Evolutionary conservation across 2,888 invertebrate genomes (phyloP).

Genomic region (Dicyrtomina minuta): DNA sequence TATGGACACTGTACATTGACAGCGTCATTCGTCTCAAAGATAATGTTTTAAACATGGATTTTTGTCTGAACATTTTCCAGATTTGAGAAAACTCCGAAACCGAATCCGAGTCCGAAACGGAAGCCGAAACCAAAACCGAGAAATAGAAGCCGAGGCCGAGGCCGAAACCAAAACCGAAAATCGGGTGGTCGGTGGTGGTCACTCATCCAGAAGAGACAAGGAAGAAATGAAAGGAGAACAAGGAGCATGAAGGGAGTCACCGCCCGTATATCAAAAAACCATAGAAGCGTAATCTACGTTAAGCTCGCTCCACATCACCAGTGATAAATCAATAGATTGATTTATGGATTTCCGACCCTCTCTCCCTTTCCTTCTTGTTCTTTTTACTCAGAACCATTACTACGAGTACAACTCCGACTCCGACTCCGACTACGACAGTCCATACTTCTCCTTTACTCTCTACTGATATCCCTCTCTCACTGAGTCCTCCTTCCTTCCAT

Average conservation of each 20-base stretch:
- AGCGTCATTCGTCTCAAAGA: not conserved
- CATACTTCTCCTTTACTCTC: too few species aligned
- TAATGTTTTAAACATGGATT: constrained; percentile 23
- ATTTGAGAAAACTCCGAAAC: not conserved
- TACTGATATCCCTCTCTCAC: too few species aligned
- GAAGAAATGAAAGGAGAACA: constrained; percentile 35
- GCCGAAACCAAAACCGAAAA: too few species aligned
- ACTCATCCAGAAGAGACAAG: constrained; percentile 46
- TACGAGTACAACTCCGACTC: too few species aligned
- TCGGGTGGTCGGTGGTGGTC: constrained; percentile 37
- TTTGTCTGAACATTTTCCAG: not conserved
- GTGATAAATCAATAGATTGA: constrained; percentile 53
- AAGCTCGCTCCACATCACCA: constrained; percentile 39
- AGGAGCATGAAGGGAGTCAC: constrained; percentile 37
- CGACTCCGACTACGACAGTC: too few species aligned
- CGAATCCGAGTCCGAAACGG: not conserved
- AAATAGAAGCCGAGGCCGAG: not conserved
- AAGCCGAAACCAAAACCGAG: not conserved
- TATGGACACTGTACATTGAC: not conserved
- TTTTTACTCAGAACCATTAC: too few species aligned
- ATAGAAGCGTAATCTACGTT: constrained; percentile 39
- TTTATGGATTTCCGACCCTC: constrained; percentile 51
- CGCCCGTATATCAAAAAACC: constrained; percentile 51
- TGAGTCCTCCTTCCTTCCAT: too few species aligned
- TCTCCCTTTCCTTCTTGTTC: not conserved